A percentile compares a stretch with the other conserved stretches of the same genome.
Evolutionary conservation across 1,140 invertebrate species (phyloP).

Genomic region (Drosophila ironensis): DNA sequence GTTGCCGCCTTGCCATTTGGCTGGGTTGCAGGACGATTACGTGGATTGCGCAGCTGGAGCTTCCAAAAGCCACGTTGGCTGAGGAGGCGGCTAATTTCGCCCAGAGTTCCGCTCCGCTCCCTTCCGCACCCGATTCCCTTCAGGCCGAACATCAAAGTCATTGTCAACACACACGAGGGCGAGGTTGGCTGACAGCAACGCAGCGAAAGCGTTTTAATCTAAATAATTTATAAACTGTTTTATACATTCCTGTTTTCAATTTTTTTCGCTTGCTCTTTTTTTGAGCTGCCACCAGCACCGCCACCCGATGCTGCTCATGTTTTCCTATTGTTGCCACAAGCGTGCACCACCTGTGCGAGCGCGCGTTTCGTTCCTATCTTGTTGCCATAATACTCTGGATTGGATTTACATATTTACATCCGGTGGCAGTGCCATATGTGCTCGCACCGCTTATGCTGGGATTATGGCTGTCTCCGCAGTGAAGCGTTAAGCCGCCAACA

Average conservation of each 20-base stretch:
- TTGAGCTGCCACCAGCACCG: too few relatives aligned
- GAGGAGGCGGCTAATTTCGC: slow-evolving; percentile 25
- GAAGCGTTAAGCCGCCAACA: slow-evolving; percentile 55
- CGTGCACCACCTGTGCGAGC: slow-evolving; percentile 31
- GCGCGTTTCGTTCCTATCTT: slow-evolving; percentile 9
- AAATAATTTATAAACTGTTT: slow-evolving; percentile 74
- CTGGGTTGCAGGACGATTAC: slow-evolving; percentile 15
- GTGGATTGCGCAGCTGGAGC: slow-evolving; percentile 26
- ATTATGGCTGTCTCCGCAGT: slow-evolving; percentile 39
- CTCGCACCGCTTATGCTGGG: slow-evolving; percentile 8
- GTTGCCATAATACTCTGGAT: slow-evolving; percentile 32
- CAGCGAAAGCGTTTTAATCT: slow-evolving; percentile 46
- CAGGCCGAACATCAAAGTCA: slow-evolving; percentile 27
- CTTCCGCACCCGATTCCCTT: too few relatives aligned
- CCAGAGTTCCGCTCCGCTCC: slow-evolving; percentile 10
- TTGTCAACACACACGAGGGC: slow-evolving; percentile 10
- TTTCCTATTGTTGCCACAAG: slow-evolving; percentile 13
- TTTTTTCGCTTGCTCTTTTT: too few relatives aligned
- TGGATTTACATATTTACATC: slow-evolving; percentile 72
- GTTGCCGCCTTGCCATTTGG: neutral
- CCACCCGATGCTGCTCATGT: neutral
- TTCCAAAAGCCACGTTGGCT: neutral
- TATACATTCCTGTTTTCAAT: slow-evolving; percentile 5
- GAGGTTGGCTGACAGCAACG: slow-evolving; percentile 1
- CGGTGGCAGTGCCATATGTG: slow-evolving; percentile 27